Evolutionary conservation across 2,797 vertebrate genomes (phyloP).

Genomic region (Acanthurus lineatus): DNA sequence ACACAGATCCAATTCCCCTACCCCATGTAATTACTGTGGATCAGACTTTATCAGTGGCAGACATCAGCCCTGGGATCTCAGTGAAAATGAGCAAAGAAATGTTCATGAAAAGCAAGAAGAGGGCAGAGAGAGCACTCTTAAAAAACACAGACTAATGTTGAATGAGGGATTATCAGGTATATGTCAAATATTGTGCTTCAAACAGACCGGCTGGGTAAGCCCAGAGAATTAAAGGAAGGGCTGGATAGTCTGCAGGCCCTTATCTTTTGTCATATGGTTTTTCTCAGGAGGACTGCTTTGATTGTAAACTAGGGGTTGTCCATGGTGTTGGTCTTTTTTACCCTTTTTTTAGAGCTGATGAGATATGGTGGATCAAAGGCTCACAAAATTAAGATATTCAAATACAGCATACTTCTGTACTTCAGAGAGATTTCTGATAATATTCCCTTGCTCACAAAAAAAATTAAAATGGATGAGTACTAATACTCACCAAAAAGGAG

Average conservation of each 20-base stretch:
- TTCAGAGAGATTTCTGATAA: conserved; percentile 51
- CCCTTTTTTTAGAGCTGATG: conserved; percentile 37
- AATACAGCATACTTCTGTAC: conserved; percentile 46
- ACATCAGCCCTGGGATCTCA: conserved; percentile 77
- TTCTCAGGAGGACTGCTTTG: conserved; percentile 63
- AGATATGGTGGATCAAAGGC: conserved; percentile 67
- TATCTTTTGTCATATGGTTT: conserved; percentile 61
- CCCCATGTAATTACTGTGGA: conserved; percentile 77
- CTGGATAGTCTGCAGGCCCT: conserved; percentile 55
- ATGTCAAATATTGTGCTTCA: conserved; percentile 69
- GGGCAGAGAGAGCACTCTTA: conserved; percentile 46
- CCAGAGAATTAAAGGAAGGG: conserved; percentile 55
- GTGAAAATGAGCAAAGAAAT: conserved; percentile 75
- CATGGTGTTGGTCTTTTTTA: conserved; percentile 25
- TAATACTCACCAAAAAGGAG: conserved; percentile 53
- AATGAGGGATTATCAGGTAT: conserved; percentile 72
- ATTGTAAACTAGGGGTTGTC: conserved; percentile 56
- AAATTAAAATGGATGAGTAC: conserved; percentile 42
- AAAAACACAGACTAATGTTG: conserved; percentile 62
- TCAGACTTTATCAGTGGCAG: conserved; percentile 80
- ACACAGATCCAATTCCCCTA: conserved; percentile 78
- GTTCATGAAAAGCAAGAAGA: conserved; percentile 63
- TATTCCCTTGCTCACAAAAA: conserved; percentile 29
- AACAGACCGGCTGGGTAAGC: conserved; percentile 58
- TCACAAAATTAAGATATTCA: conserved; percentile 53